A percentile compares a stretch with the other conserved stretches of the same genome.
phyloP scores from a whole-genome alignment of 2,797 vertebrate genomes.

The Manis javanica region DNA sequence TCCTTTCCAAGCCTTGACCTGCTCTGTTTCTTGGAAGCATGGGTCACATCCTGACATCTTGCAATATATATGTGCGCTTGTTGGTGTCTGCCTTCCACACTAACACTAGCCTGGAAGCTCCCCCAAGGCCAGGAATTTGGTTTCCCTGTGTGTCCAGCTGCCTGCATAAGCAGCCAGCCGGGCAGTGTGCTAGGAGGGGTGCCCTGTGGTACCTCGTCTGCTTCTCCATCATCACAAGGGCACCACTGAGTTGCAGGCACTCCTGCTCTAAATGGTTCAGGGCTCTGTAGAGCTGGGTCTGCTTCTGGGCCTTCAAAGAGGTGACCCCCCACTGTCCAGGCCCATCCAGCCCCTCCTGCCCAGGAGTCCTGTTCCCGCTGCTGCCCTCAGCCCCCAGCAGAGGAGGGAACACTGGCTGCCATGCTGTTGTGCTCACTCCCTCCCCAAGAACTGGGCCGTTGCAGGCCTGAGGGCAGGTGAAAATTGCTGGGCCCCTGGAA shows the following conservation, averaged over 20 bases:
- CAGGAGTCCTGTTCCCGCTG: not conserved
- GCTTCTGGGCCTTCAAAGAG: not conserved
- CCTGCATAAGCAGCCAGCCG: rapidly evolving
- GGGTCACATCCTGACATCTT: too few species aligned
- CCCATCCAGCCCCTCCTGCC: not conserved
- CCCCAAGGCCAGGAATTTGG: not conserved
- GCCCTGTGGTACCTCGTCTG: not conserved
- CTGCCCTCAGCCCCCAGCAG: not conserved
- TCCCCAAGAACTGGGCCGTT: not conserved
- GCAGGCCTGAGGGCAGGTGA: not conserved
- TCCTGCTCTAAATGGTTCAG: not conserved
- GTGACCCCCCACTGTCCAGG: not conserved
- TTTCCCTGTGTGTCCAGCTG: not conserved
- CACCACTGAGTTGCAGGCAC: not conserved
- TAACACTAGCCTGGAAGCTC: too few species aligned
- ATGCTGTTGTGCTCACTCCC: not conserved
- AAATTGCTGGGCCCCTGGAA: conserved; percentile 26
- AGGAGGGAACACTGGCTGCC: not conserved
- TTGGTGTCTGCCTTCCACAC: rapidly evolving
- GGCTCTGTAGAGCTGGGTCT: not conserved
- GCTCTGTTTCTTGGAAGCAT: not conserved
- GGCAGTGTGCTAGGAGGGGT: not conserved
- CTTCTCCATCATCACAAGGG: not conserved
- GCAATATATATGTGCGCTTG: not conserved
- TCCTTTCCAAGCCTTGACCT: not conserved